Percentiles rank a stretch among this genome's conserved stretches.
phyloP scores from a whole-genome alignment of 1,140 invertebrate genomes.

The Temnothorax curvispinosus region DNA sequence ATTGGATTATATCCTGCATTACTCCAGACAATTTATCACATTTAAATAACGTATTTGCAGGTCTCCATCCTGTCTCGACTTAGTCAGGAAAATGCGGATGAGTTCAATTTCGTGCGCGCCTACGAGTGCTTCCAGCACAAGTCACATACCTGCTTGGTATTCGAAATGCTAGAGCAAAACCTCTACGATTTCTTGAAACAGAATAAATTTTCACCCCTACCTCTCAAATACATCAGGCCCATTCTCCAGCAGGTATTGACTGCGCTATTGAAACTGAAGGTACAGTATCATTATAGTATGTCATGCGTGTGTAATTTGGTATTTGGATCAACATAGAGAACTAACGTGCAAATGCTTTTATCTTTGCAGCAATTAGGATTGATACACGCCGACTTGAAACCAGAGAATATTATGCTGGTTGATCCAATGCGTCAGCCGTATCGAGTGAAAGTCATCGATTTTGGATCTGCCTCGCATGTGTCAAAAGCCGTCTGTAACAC shows the following conservation, averaged over 20 bases:
- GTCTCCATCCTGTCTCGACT: slow-evolving; percentile 98
- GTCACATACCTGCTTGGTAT: slow-evolving; percentile 99
- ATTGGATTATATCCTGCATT: neutral
- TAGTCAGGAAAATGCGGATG: slow-evolving; percentile 99
- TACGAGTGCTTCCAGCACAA: slow-evolving; percentile 99
- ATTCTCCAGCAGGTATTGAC: slow-evolving; percentile 99
- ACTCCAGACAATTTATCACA: neutral
- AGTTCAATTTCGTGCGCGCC: slow-evolving; percentile 99
- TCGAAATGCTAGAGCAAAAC: slow-evolving; percentile 99
- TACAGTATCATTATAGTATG: slow-evolving; percentile 63
- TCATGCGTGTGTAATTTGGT: neutral
- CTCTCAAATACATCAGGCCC: slow-evolving; percentile 98
- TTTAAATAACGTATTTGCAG: slow-evolving; percentile 80
- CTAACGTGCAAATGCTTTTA: neutral
- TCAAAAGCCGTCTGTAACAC: slow-evolving; percentile 99
- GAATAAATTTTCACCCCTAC: slow-evolving; percentile 99
- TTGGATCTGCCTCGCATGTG: slow-evolving; percentile 99
- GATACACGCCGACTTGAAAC: slow-evolving; percentile 99
- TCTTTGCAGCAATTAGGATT: slow-evolving; percentile 95
- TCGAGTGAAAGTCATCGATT: slow-evolving; percentile 99
- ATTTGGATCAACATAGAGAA: neutral
- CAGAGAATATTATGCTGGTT: slow-evolving; percentile 99
- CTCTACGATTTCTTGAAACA: slow-evolving; percentile 99
- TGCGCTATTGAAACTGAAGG: slow-evolving; percentile 98
- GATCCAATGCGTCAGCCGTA: slow-evolving; percentile 99